phyloP scores from a whole-genome alignment of 2,888 invertebrate genomes.

The Lordiphosa andalusiaca region DNA sequence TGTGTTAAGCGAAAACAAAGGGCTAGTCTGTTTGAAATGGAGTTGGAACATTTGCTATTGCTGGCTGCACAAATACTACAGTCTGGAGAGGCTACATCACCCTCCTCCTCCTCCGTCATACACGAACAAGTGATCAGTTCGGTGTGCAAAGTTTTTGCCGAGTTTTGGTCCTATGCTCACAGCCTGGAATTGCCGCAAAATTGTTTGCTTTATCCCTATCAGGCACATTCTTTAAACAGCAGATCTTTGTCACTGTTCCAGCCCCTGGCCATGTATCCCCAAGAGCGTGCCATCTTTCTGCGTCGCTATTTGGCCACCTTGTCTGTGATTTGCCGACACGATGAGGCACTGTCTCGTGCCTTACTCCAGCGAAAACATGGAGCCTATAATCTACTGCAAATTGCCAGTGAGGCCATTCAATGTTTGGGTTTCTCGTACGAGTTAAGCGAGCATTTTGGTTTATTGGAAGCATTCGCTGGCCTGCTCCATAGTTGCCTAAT shows the following conservation, averaged over 20 bases:
- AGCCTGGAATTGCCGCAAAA: slow-evolving; percentile 71
- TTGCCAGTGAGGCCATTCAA: slow-evolving; percentile 65
- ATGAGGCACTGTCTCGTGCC: slow-evolving; percentile 43
- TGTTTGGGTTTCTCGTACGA: slow-evolving; percentile 75
- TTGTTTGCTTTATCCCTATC: slow-evolving; percentile 64
- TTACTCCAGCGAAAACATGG: slow-evolving; percentile 59
- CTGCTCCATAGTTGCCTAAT: slow-evolving; percentile 57
- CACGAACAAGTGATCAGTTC: slow-evolving; percentile 42
- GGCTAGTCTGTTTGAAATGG: slow-evolving; percentile 66
- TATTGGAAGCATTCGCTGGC: slow-evolving; percentile 66
- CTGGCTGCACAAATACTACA: slow-evolving; percentile 64
- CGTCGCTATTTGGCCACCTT: slow-evolving; percentile 74
- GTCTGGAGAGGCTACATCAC: not conserved
- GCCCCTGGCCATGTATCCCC: slow-evolving; percentile 48
- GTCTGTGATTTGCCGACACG: slow-evolving; percentile 60
- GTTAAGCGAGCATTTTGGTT: slow-evolving; percentile 72
- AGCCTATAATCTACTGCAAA: slow-evolving; percentile 65
- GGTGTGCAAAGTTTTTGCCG: slow-evolving; percentile 65
- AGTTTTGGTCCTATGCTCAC: slow-evolving; percentile 75
- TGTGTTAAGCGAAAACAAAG: slow-evolving; percentile 44
- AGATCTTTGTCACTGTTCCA: slow-evolving; percentile 43
- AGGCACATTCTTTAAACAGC: slow-evolving; percentile 36
- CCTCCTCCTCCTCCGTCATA: not conserved
- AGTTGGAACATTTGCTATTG: slow-evolving; percentile 68
- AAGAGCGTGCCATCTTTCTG: slow-evolving; percentile 66